Evolutionary conservation across 2,797 vertebrate species (phyloP), one percentile per base, ranked within the genome.

Genomic region (Spatula clypeata): DNA sequence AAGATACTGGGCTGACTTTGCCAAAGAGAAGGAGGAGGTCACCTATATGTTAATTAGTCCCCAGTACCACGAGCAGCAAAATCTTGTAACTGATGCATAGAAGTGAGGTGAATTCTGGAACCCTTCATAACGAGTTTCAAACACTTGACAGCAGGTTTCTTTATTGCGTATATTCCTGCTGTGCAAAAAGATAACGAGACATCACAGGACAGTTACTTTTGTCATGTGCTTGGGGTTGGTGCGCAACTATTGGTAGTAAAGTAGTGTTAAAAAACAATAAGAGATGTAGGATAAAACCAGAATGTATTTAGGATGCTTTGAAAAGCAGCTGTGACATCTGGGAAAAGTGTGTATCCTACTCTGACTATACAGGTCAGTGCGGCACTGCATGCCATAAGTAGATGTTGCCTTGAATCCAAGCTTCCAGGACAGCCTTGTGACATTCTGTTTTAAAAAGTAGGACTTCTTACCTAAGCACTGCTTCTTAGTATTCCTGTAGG

Each of bases 161-260:
- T 66, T 51, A 55, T 53, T 47, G 23, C 55, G 26, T 62, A 16
- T 79, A 42, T 80, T 77, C 20, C 34, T 57, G 5, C 29, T 66
- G 26, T 79, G n/a, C 42, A 73, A 54, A 76, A 58, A 88, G 29
- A 13, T 47, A 66, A 74, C 11, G 3, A 64, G 83, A 66, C 2
- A 65, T 65, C 26, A 24, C 13, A 32, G 26, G 64, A 58, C 6
- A 21, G 53, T 62, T 55, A 14, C 19, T 4, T 19, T n/a, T 4
- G 34, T 74, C 3, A 0, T 42, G 20, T 45, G 53, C 0, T 0
- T 4, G 11, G 38, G 8, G 55, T 47, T 64, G 44, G 4, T 80
- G 32, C 70, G 27, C 53, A 77, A 24, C 24, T 86, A 20, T 14
- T 83, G 29, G 17, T 36, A 45, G n/a, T 55, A 73, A 69, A 88